Percentiles rank a stretch among this genome's conserved stretches.
phyloP scores from a whole-genome alignment of 2,797 vertebrate species.

The Loris lydekkerianus region DNA sequence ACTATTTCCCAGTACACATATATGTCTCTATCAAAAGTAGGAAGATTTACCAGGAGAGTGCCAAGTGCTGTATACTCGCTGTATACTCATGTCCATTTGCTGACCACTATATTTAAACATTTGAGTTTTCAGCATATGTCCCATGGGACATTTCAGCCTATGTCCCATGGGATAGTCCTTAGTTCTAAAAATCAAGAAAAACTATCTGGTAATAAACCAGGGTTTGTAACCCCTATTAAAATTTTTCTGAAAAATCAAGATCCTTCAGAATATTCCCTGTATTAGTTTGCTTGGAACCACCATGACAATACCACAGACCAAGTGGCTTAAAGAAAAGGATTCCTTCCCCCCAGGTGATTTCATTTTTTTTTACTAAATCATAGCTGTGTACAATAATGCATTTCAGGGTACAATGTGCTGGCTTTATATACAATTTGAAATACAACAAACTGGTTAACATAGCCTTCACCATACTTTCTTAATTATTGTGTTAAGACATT shows the following conservation, averaged over 20 bases:
- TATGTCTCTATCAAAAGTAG: neutral
- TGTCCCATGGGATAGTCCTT: neutral
- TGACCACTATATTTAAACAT: neutral
- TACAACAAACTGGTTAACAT: too few relatives aligned
- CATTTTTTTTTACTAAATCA: too few relatives aligned
- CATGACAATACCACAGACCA: neutral
- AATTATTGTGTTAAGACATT: too few relatives aligned
- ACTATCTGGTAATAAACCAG: neutral
- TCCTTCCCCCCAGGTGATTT: too few relatives aligned
- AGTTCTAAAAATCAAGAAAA: neutral
- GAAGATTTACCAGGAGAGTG: neutral
- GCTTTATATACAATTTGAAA: too few relatives aligned
- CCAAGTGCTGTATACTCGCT: neutral
- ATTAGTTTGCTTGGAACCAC: neutral
- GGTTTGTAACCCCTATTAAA: neutral
- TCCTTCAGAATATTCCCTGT: neutral
- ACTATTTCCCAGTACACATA: neutral
- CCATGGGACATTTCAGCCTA: neutral
- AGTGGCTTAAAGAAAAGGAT: neutral
- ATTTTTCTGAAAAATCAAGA: constrained; percentile 45
- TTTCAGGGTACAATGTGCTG: too few relatives aligned
- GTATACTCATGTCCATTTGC: neutral
- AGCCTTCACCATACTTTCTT: too few relatives aligned
- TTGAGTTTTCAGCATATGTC: neutral
- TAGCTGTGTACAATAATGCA: too few relatives aligned